These are phyloP conservation scores for Lophotriccus pileatus DNA, from an alignment of 2,797 vertebrate species.

Conservation along the genomic window DNA sequence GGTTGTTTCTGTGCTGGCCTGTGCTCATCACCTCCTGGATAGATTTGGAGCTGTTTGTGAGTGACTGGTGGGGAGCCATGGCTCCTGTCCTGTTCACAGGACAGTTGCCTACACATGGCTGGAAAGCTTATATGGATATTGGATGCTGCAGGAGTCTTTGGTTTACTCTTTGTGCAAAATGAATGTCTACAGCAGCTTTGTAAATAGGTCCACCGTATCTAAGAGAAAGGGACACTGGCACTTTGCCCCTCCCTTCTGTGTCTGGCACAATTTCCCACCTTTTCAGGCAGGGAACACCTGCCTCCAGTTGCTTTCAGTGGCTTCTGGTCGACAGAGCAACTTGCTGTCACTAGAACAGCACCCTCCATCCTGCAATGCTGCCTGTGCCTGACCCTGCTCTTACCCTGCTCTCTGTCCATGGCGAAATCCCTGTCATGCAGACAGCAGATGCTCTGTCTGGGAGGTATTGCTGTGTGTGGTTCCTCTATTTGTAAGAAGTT, in stretches of 20 bases:
- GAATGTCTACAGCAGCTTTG: background rate
- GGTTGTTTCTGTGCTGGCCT: background rate
- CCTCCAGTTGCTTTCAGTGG: background rate
- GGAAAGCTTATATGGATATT: background rate
- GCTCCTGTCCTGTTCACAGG: background rate
- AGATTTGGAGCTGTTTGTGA: background rate
- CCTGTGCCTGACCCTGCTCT: background rate
- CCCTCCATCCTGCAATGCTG: background rate
- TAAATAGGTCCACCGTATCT: background rate
- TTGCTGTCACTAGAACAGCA: background rate
- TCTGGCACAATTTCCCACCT: background rate
- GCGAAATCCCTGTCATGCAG: background rate
- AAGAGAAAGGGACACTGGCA: background rate
- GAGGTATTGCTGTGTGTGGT: slow-evolving; percentile 3
- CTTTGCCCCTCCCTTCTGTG: background rate
- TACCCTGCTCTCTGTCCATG: background rate
- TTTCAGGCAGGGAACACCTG: background rate
- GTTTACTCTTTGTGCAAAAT: background rate
- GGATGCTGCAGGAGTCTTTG: background rate
- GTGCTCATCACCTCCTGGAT: background rate
- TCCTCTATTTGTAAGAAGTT: slow-evolving; percentile 27
- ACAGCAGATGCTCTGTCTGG: slow-evolving; percentile 13
- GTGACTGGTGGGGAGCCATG: background rate
- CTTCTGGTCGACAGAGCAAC: background rate
- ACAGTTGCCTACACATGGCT: background rate